Evolutionary conservation across 2,888 invertebrate species (phyloP), one percentile per base, ranked within the genome.

Genomic region (Synergus gifuensis): DNA sequence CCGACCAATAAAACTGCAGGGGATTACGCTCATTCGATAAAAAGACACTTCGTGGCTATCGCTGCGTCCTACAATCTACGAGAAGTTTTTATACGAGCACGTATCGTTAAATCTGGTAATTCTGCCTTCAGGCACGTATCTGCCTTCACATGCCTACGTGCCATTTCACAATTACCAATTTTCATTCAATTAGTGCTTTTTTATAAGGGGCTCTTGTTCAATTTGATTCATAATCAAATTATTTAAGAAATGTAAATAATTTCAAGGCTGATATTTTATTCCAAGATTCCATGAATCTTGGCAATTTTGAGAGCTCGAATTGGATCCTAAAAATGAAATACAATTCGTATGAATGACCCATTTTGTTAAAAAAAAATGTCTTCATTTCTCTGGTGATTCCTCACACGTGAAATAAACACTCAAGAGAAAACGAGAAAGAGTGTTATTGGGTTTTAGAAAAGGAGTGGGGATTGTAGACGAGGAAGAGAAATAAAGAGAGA

Each of bases 1-100:
- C 73, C 77, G 78, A 76, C 83, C 87, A 88, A 89, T 89, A 88
- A 89, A 88, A 86, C 83, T 82, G 83, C 80, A 78, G 83, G 82
- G 85, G 86, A 87, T 85, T 81, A 79, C 79, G 81, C 85, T 86
- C 86, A 88, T 87, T 87, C 88, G 88, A 89, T 88, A 86, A 88
- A 88, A 86, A 86, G 86, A 79, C 85, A 88, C 86, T 88, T 87
- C 77, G 86, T 86, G 87, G 87, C 87, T 86, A 87, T 78, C 76
- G 79, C 69, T 66, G 54, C 81, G 54, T 79, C 76, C 73, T 73
- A 73, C 73, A 73, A 73, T 73, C 73, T 73, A 73, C 42, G n/a
- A 66, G 66, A 42, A 73, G 73, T 54, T 73, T 73, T 73, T 67
- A 62, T 67, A n/a, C 44, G 46, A 46, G 46, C 67, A 67, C 67